These are phyloP conservation scores for Rhea pennata DNA, from an alignment of 2,113 vertebrate species.

Conservation along the genomic window DNA sequence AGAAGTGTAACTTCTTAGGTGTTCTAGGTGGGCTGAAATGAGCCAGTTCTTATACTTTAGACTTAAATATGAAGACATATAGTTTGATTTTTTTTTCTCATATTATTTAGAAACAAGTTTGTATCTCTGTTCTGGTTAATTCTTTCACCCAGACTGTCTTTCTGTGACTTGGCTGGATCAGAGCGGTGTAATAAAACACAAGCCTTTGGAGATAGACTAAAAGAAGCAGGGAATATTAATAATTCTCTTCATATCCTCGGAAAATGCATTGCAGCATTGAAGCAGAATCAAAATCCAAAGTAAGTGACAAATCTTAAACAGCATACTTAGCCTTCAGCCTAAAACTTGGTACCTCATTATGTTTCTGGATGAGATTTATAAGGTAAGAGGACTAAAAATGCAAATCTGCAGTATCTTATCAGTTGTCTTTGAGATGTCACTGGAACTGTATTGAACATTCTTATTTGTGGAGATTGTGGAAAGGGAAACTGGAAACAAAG, in stretches of 20 bases:
- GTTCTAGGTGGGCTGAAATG: neutral
- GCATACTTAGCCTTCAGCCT: neutral
- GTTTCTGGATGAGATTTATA: neutral
- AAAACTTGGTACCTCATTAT: neutral
- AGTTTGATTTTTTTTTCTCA: neutral
- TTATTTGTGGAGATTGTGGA: neutral
- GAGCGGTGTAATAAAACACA: slow-evolving; percentile 90
- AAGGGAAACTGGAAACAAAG: neutral
- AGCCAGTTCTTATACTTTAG: neutral
- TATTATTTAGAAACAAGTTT: neutral
- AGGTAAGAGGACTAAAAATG: neutral
- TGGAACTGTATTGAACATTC: neutral
- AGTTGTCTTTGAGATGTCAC: neutral
- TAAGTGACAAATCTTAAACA: slow-evolving; percentile 61
- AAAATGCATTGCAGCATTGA: slow-evolving; percentile 87
- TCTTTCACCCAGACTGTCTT: slow-evolving; percentile 78
- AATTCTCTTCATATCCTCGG: slow-evolving; percentile 91
- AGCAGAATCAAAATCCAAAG: slow-evolving; percentile 84
- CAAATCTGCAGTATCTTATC: neutral
- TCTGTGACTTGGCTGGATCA: slow-evolving; percentile 91
- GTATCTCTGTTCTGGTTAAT: neutral
- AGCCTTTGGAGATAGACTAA: slow-evolving; percentile 87
- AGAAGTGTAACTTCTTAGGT: neutral
- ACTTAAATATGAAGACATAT: neutral
- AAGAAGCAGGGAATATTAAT: slow-evolving; percentile 92